A percentile compares a stretch with the other conserved stretches of the same genome.
phyloP scores from a whole-genome alignment of 2,797 vertebrate genomes.

The Gymnopithys bicolor region DNA sequence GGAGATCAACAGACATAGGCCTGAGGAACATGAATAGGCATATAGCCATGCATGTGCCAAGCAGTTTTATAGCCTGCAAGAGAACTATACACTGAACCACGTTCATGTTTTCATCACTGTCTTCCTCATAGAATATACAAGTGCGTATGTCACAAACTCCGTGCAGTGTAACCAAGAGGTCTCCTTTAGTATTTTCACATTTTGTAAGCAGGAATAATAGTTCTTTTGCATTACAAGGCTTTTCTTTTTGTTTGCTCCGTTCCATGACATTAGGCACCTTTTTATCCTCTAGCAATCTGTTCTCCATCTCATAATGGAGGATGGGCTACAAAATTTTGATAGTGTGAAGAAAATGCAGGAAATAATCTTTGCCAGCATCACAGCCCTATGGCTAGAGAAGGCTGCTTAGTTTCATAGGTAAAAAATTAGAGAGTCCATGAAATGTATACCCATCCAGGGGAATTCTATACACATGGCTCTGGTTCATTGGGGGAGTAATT shows the following conservation, averaged over 20 bases:
- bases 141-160: background rate
- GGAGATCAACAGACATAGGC: background rate
- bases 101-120: background rate
- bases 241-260: background rate
- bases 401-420: background rate
- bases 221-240: background rate
- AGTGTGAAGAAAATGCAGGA: background rate
- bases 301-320: background rate
- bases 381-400: background rate
- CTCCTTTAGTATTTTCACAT: background rate
- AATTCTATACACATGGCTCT: background rate
- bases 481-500: background rate
- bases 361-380: background rate
- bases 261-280: background rate
- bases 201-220: background rate
- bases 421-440: background rate
- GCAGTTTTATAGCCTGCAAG: background rate
- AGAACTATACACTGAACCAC: background rate
- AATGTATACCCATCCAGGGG: background rate
- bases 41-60: fast-evolving
- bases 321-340: background rate
- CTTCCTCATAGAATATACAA: background rate
- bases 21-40: background rate
- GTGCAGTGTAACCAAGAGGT: background rate
- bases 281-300: background rate